Evolutionary conservation across 2,797 vertebrate genomes (phyloP).

Genomic region (Acipenser oxyrinchus): DNA sequence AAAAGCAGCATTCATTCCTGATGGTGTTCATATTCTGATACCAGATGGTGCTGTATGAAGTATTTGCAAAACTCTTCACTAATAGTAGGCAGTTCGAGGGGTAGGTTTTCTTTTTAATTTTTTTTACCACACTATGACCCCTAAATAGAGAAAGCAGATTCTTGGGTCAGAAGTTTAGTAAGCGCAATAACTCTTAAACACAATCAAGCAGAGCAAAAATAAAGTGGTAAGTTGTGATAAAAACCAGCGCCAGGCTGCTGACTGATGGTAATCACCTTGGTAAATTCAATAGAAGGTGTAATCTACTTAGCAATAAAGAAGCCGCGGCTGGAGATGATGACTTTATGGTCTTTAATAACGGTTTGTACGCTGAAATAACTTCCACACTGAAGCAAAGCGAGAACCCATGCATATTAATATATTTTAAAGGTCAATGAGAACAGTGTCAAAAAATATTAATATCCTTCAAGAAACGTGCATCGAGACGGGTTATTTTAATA

Average conservation of each 20-base stretch:
- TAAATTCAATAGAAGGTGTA: slow-evolving; percentile 31
- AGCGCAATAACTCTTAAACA: slow-evolving; percentile 34
- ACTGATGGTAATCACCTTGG: slow-evolving; percentile 23
- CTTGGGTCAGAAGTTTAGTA: slow-evolving; percentile 21
- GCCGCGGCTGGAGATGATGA: slow-evolving; percentile 18
- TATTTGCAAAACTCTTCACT: too few species aligned
- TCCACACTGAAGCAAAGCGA: background rate
- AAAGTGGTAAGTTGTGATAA: slow-evolving; percentile 32
- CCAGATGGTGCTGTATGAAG: too few species aligned
- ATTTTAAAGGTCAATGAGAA: slow-evolving; percentile 31
- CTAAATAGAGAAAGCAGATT: slow-evolving; percentile 21
- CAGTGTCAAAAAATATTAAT: slow-evolving; percentile 32
- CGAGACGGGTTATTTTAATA: slow-evolving; percentile 4
- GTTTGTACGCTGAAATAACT: slow-evolving; percentile 2
- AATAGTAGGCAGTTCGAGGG: too few species aligned
- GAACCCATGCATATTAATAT: slow-evolving; percentile 6
- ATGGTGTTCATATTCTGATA: too few species aligned
- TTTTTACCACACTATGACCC: too few species aligned
- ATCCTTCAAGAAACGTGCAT: slow-evolving; percentile 12
- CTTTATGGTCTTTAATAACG: slow-evolving; percentile 5
- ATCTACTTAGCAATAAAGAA: slow-evolving; percentile 28
- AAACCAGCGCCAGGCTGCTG: slow-evolving; percentile 16
- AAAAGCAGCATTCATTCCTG: too few species aligned
- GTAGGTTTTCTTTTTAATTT: too few species aligned
- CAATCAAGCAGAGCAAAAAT: slow-evolving; percentile 35